Percentiles rank a stretch among this genome's conserved stretches.
Evolutionary conservation across 2,888 invertebrate species (phyloP).

Genomic region (Chironomus riparius): DNA sequence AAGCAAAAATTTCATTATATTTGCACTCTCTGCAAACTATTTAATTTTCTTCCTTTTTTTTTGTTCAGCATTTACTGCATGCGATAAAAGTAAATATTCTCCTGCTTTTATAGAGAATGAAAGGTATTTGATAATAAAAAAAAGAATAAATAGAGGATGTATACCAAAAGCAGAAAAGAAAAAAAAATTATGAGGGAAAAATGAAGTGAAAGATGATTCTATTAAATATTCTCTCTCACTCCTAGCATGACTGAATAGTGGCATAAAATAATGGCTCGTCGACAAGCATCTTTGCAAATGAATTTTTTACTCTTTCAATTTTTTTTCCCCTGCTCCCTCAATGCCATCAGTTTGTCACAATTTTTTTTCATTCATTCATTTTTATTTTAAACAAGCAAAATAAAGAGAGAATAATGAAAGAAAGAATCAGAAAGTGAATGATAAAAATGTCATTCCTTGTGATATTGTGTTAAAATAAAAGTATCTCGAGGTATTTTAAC

Average conservation of each 20-base stretch:
- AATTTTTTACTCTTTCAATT: constrained; percentile 1
- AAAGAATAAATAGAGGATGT: no score
- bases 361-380: not conserved
- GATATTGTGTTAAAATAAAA: no score
- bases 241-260: not conserved
- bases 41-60: no score
- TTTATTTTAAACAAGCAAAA: not conserved
- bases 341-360: constrained; percentile 18
- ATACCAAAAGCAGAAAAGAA: not conserved
- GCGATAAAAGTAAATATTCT: no score
- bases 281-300: not conserved
- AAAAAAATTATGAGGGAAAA: not conserved
- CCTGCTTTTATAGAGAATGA: no score
- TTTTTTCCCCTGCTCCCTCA: not conserved
- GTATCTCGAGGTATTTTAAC: not conserved
- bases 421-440: no score
- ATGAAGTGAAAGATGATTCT: not conserved
- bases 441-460: no score
- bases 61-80: no score
- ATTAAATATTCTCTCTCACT: not conserved
- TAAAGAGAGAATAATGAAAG: not conserved
- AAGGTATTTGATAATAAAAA: no score
- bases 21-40: no score
- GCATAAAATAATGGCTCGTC: not conserved
- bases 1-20: no score